Evolutionary conservation across 2,113 vertebrate genomes (phyloP), one percentile per base, ranked within the genome.

Genomic region (Sminthopsis crassicaudata): DNA sequence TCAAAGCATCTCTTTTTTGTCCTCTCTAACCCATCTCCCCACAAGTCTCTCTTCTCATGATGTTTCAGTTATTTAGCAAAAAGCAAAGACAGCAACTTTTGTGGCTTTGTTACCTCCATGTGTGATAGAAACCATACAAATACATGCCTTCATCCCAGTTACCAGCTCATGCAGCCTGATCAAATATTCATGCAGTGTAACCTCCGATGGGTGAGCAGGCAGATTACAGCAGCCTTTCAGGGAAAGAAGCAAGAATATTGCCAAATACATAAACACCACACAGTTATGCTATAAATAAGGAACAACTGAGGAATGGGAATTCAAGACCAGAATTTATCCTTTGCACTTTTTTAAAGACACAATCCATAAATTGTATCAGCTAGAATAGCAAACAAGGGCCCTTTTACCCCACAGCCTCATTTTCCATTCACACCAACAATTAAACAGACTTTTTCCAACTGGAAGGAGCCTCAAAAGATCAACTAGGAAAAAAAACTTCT

Each of bases 131-230:
- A 14, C 60, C 90, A 76, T 93, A 94, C 93, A 90, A 46, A 93
- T 92, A 89, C 0, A 50, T 36, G 88, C 27, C 93, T 96, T 94
- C 42, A 30, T 91, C 94, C 53, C 96, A 96, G 42, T 94, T 93
- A 14, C 55, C 94, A 96, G 92, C 16, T 53, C 46, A 92, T 10
- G 30, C 55, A 42, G 2, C 54, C 91, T 94, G 91, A 67, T 98
- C 95, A 97, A 97, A 94, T 93, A 97, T 93, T 96, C 5, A 95
- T 53, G 7, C 50, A 9, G 53, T 6, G 30, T 50, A 96, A 90
- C 42, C 36, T 92, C 91, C 91, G 93, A 60, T 55, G 10, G 46
- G 24, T 54, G 52, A 94, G 90, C 54, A 48, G 96, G 55, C 42
- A 96, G 95, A 92, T 93, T 92, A 93, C 16, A 48, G 2, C 46